Evolutionary conservation across 2,797 vertebrate species (phyloP).

Genomic region (Hapalemur alaotrensis): DNA sequence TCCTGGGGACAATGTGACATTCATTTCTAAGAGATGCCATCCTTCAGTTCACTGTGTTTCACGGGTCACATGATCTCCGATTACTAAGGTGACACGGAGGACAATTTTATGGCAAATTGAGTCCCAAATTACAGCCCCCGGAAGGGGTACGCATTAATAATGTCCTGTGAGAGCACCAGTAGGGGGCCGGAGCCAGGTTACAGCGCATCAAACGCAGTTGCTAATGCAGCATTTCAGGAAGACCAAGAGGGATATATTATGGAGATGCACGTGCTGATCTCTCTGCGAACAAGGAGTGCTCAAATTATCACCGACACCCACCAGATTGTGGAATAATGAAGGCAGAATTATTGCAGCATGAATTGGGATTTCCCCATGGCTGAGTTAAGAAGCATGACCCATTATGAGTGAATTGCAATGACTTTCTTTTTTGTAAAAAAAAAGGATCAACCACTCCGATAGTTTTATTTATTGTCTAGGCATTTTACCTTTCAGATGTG

Average conservation of each 20-base stretch:
- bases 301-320: neutral
- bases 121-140: constrained; percentile 72
- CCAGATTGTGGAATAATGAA: constrained; percentile 26
- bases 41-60: constrained; percentile 67
- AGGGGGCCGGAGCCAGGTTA: constrained; percentile 31
- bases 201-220: neutral
- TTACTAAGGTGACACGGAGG: constrained; percentile 73
- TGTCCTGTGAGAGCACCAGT: constrained; percentile 20
- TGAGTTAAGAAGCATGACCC: constrained; percentile 46
- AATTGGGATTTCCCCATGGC: constrained; percentile 49
- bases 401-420: neutral
- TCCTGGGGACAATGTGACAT: constrained; percentile 14
- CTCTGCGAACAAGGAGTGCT: neutral
- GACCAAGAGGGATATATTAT: neutral
- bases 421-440: neutral
- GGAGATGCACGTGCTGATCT: neutral
- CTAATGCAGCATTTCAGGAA: constrained; percentile 27
- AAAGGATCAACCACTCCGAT: constrained; percentile 5
- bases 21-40: constrained; percentile 54
- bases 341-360: constrained; percentile 51
- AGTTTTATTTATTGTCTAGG: constrained; percentile 30
- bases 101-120: constrained; percentile 79
- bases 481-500: neutral
- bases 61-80: constrained; percentile 69
- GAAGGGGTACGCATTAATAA: constrained; percentile 51